Evolutionary conservation across 2,113 vertebrate species (phyloP), one percentile per base, ranked within the genome.

Genomic region (Thalassarche chlororhynchos): DNA sequence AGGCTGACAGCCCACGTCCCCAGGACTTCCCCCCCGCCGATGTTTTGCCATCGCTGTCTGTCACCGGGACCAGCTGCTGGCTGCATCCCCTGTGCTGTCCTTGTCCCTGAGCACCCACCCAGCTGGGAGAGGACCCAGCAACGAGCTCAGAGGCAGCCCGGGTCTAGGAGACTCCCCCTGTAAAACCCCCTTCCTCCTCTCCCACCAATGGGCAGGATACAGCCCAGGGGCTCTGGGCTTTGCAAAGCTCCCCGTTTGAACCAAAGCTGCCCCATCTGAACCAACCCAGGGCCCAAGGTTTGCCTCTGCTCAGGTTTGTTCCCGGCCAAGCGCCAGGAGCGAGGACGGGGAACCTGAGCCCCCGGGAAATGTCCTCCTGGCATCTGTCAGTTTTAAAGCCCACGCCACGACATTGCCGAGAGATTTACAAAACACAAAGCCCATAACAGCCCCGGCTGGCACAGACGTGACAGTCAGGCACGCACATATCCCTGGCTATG

Each of bases 11-110:
- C 17, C 8, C 61, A 9, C 0, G 0, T 18, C 14, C 14, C 26
- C 0, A 0, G 17, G 29, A 19, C 16, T 14, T 55, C 8, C 12
- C 26, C 5, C 18, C 1, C n/a, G n/a, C 38, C 38, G 0, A 10
- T 15, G 51, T 42, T 72, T 44, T 60, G 49, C 69, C 83, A 65
- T 25, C 11, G 1, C 17, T 52, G 38, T 38, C 36, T 38, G 46
- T 14, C 70, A 83, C 32, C 1, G 5, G 66, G 10, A 70, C 28
- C 15, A 24, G 69, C 40, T 34, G 4, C 66, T 66, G 70, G 36
- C 10, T 28, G 14, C 51, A 36, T 26, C 2, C 44, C 46, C 38
- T 2, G 0, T 0, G 55, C 12, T 52, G 58, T 72, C 87, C 66
- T 23, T 54, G 47, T 54, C 78, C 65, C 38, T 64, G 47, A 75